Percentiles rank a stretch among this genome's conserved stretches.
Conservation (phyloP, 2,888 invertebrate species). For the Phorcus lineatus region DNA sequence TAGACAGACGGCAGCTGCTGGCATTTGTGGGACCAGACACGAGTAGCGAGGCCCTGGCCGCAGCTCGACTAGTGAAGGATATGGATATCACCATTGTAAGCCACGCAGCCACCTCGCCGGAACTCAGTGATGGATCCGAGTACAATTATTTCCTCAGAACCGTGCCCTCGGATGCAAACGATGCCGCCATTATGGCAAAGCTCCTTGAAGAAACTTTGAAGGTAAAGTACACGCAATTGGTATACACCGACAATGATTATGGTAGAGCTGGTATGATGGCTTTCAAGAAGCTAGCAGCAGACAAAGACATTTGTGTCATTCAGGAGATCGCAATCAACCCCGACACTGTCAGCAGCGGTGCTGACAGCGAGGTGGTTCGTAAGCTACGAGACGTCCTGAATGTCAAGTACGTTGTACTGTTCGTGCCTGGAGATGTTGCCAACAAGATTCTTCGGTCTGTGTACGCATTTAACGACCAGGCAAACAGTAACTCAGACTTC, state of each 20-base stretch:
- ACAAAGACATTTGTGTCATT: slow-evolving; percentile 52
- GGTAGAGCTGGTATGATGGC: slow-evolving; percentile 33
- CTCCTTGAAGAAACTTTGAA: slow-evolving; percentile 34
- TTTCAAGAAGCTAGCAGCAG: slow-evolving; percentile 39
- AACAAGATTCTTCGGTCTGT: neutral
- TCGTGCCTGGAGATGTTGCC: neutral
- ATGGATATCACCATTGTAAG: slow-evolving; percentile 78
- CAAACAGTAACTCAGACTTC: slow-evolving; percentile 33
- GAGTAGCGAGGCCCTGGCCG: slow-evolving; percentile 51
- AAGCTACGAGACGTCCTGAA: slow-evolving; percentile 30
- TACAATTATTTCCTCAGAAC: slow-evolving; percentile 62
- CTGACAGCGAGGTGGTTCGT: slow-evolving; percentile 24
- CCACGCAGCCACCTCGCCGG: slow-evolving; percentile 56
- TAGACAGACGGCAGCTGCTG: slow-evolving; percentile 57
- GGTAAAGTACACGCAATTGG: slow-evolving; percentile 47
- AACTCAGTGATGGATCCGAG: slow-evolving; percentile 40
- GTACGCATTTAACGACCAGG: slow-evolving; percentile 36
- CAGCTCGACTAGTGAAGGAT: slow-evolving; percentile 75
- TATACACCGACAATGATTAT: slow-evolving; percentile 43
- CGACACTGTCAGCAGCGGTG: neutral
- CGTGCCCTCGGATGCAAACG: slow-evolving; percentile 53
- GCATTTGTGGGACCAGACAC: slow-evolving; percentile 67
- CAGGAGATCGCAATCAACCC: slow-evolving; percentile 11
- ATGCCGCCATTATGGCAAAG: slow-evolving; percentile 62
- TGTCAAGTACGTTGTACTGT: slow-evolving; percentile 47